Evolutionary conservation across 2,113 vertebrate genomes (phyloP), one percentile per base, ranked within the genome.

Genomic region (Nycticebus coucang): DNA sequence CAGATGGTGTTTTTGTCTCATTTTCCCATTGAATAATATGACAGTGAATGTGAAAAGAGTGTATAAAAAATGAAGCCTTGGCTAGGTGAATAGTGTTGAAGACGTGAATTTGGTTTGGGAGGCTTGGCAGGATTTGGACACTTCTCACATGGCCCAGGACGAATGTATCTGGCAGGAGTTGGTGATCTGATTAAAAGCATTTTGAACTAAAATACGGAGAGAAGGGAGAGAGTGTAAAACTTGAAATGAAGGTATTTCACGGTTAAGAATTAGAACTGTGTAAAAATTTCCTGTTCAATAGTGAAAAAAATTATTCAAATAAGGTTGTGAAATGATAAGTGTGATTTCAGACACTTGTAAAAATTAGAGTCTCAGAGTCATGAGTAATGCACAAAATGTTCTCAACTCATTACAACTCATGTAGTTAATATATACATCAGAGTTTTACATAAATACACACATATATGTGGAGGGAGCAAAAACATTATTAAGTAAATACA

Each of bases 1-100:
- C 96, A 97, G 96, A 97, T 97, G 97, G 91, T 97, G 93, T 96
- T 97, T 97, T 95, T 91, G 91, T 97, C 93, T 97, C 96, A 95
- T 97, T 95, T 97, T 94, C 68, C 57, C 78, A 83, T 78, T 82
- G 93, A 96, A 91, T 89, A 93, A 81, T 92, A 92, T 95, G 93
- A 85, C 93, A 95, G 90, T 95, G 94, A 81, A 97, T 96, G 72
- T 91, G 91, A 90, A 93, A 93, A 97, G 59, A 94, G 45, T 62
- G 0, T 64, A 82, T 82, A 55, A 91, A 91, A 97, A 77, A 92
- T 75, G 94, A 92, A 95, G 12, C 26, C 11, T 85, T 97, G 91
- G 88, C 93, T 82, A 64, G 68, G 45, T 75, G 7, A 82, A 69
- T 82, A 41, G 74, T 82, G 81, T 35, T 82, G 91, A 97, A 92